Base-by-base conservation (phyloP, 2,888 invertebrate genomes). In the Hypselothyrea guttata region DNA sequence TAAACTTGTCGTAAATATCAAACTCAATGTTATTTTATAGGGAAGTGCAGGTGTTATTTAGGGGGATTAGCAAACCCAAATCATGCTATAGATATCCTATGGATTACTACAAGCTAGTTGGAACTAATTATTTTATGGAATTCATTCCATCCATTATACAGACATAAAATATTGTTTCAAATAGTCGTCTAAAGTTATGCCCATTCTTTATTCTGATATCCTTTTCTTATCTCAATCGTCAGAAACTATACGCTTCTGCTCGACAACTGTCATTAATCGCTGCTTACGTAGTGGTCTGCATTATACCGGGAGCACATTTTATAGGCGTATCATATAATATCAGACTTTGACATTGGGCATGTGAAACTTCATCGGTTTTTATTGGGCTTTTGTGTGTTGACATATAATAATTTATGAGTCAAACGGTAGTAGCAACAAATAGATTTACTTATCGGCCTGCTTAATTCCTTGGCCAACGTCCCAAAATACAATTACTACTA, bases 1-100 rank as follows among this genome's bases (percentile, higher is more conserved):
- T 71, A 55, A 77, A 84, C 84, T 74, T 63, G 84, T 76, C 77
- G 65, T 84, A 78, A 78, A 84, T 78, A 78, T 81, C 81, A 83
- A 73, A 78, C 71, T 68, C 66, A 54, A 63, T 73, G 58, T 55
- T 71, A 70, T 70, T 58, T 71, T 73, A 57, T 51, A n/a, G n/a
- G n/a, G n/a, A n/a, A n/a, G n/a, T n/a, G n/a, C n/a, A n/a, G n/a
- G n/a, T n/a, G n/a, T n/a, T n/a, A n/a, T n/a, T n/a, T n/a, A n/a
- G n/a, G n/a, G n/a, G n/a, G n/a, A n/a, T n/a, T n/a, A n/a, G n/a
- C n/a, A n/a, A n/a, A n/a, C n/a, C n/a, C n/a, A n/a, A n/a, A n/a
- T n/a, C n/a, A n/a, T n/a, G n/a, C n/a, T n/a, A n/a, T n/a, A n/a
- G n/a, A n/a, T n/a, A n/a, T n/a, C n/a, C n/a, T n/a, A n/a, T n/a